Evolutionary conservation across 2,797 vertebrate species (phyloP), one percentile per base, ranked within the genome.

Genomic region (Bradypodion pumilum): DNA sequence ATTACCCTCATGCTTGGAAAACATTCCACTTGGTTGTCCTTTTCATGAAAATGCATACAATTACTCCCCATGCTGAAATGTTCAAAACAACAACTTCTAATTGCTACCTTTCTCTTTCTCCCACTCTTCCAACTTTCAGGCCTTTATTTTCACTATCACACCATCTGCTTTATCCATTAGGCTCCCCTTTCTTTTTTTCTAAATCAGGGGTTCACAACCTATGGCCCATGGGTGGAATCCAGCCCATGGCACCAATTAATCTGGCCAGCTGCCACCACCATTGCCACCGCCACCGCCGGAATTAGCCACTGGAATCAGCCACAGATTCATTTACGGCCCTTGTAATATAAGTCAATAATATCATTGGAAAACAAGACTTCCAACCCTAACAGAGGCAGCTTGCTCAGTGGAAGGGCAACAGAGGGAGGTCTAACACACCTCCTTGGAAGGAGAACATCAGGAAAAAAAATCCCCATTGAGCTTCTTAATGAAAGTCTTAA

Each of bases 371-470:
- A 56, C 19, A 56, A 56, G 21, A 16, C 52, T 21, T 21, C 52
- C 52, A 56, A 56, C 5, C 52, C 2, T 19, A 16, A 52, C 52
- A 56, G 52, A 21, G 16, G 52, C 52, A 21, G 52, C 52, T 56
- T 5, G 2, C 56, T 4, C 15, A 56, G 21, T 60, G 59, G 21
- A 23, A 60, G 25, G 25, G 21, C 9, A 8, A 29, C n/a, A 13
- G n/a, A 13, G 1, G 7, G n/a, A 10, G 3, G n/a, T n/a, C 63
- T 2, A 32, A 0, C 12, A 12, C 32, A 16, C 13, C 16, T 15
- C 8, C n/a, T n/a, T n/a, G n/a, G n/a, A n/a, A n/a, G n/a, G n/a
- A n/a, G n/a, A n/a, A n/a, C n/a, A n/a, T n/a, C n/a, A n/a, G n/a
- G n/a, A n/a, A n/a, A n/a, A n/a, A n/a, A n/a, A n/a, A n/a, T n/a